Conservation (phyloP, 1,140 invertebrate species). For the Aphaenogaster ashmeadi region DNA sequence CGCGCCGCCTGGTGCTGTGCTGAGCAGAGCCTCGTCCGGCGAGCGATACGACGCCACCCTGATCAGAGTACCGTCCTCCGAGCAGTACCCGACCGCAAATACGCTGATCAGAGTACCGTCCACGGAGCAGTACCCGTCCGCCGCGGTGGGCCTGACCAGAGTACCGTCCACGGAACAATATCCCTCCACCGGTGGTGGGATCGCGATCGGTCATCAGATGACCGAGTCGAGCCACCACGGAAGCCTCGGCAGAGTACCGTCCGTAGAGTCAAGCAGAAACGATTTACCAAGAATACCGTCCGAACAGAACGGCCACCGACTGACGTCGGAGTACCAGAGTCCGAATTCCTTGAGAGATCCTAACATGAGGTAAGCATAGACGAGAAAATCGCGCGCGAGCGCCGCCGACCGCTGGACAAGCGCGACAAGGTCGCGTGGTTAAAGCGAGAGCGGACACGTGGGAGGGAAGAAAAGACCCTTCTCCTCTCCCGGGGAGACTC, state of each 20-base stretch:
- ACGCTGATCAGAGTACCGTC: conserved; percentile 79
- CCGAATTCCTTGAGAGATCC: conserved; percentile 82
- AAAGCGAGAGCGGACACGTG: conserved; percentile 15
- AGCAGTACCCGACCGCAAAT: conserved; percentile 62
- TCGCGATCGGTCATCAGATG: conserved; percentile 35
- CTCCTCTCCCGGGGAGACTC: conserved; percentile 20
- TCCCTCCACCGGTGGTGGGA: conserved; percentile 70
- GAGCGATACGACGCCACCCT: conserved; percentile 45
- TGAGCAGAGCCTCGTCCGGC: conserved; percentile 42
- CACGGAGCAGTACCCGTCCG: conserved; percentile 78
- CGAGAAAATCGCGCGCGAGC: conserved; percentile 80
- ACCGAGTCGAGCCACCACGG: conserved; percentile 81
- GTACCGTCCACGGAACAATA: conserved; percentile 76
- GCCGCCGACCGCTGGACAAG: conserved; percentile 5
- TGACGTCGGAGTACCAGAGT: conserved; percentile 84
- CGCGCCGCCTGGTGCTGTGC: conserved; percentile 15
- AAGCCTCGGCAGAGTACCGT: conserved; percentile 83
- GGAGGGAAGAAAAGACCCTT: conserved; percentile 1
- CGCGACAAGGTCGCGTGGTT: conserved; percentile 22
- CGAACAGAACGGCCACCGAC: conserved; percentile 77
- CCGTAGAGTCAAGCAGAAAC: conserved; percentile 79
- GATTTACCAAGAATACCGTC: conserved; percentile 85
- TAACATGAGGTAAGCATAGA: conserved; percentile 85
- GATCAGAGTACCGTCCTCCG: conserved; percentile 57
- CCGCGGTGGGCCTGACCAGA: conserved; percentile 76